These are phyloP conservation scores for Dreissena polymorpha DNA, from an alignment of 1,140 invertebrate species.

Conservation along the genomic window DNA sequence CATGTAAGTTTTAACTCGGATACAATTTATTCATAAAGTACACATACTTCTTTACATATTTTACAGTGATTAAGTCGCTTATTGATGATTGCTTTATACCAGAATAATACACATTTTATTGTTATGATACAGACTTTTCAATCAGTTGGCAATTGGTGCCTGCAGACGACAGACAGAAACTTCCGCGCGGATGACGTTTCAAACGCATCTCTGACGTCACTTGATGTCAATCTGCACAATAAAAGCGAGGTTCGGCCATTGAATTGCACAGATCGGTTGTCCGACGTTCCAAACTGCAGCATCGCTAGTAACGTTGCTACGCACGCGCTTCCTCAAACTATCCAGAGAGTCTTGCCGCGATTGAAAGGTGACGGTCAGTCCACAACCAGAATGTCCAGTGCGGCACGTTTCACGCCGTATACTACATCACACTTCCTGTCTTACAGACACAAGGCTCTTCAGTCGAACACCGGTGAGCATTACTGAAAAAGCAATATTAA, in stretches of 20 bases:
- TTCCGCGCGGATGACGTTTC: conserved; percentile 15
- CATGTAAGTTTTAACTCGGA: too few species aligned
- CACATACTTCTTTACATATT: too few species aligned
- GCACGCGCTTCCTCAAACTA: conserved; percentile 37
- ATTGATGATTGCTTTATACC: too few species aligned
- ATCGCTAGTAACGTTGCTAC: conserved; percentile 31
- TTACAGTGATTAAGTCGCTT: too few species aligned
- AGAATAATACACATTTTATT: too few species aligned
- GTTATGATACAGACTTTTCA: too few species aligned
- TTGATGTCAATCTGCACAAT: conserved; percentile 20
- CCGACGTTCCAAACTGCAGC: neutral
- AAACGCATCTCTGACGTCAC: conserved; percentile 25
- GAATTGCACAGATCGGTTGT: conserved; percentile 8
- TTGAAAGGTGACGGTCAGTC: neutral
- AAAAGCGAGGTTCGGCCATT: conserved; percentile 28
- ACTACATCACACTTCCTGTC: conserved; percentile 36
- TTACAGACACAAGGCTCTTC: conserved; percentile 29
- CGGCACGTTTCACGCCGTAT: conserved; percentile 22
- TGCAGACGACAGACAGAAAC: too few species aligned
- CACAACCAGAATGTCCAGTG: conserved; percentile 8
- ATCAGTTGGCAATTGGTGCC: too few species aligned
- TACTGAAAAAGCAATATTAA: too few species aligned
- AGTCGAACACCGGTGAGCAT: too few species aligned
- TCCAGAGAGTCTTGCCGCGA: neutral
- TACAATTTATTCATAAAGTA: too few species aligned